Base-by-base conservation (phyloP, 2,797 vertebrate genomes). In the Anniella stebbinsi region DNA sequence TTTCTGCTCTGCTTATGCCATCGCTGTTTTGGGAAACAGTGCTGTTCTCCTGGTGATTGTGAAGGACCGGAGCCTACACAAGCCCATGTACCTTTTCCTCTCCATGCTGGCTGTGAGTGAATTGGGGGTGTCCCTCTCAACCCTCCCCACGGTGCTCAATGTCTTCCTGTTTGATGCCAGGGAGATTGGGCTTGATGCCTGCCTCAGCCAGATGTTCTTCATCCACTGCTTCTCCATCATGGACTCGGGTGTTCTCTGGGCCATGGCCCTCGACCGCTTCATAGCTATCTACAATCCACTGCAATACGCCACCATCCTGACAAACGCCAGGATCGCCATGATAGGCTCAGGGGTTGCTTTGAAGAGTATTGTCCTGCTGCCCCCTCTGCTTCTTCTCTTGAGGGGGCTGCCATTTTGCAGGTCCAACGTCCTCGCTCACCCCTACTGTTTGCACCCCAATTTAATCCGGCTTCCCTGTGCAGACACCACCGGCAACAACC, bases 401-500 rank as follows among this genome's bases (percentile, higher is more conserved):
- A 18, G 28, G 0, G 5, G 0, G 10, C 28, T 88, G 80, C 57
- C 36, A 0, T 92, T 78, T 78, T 90, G 90, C 17, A 28, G 70
- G 23, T n/a, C 48, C 2, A 88, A 36, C 0, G 4, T 80, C 15
- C 82, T 93, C 7, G 57, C 66, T 67, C 85, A 86, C 70, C 80
- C 92, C 36, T 89, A 69, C 33, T 92, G 87, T 6, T 60, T 93
- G 76, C 90, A 84, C 82, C 38, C 88, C 72, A 87, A 89, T 13
- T 17, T 67, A 1, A 38, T 92, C 51, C 4, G 0, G 15, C 82
- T 93, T 25, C 96, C 93, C 0, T 96, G 96, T 8, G 88, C 96
- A 2, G 94, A 54, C 54, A 66, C 94, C 1, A 28, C 93, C 0
- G 30, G 96, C 5, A 98, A 97, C 72, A 95, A 96, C 25, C 75